A percentile compares a stretch with the other conserved stretches of the same genome.
Conservation (phyloP, 2,797 vertebrate species). For the Propithecus perrieri region DNA sequence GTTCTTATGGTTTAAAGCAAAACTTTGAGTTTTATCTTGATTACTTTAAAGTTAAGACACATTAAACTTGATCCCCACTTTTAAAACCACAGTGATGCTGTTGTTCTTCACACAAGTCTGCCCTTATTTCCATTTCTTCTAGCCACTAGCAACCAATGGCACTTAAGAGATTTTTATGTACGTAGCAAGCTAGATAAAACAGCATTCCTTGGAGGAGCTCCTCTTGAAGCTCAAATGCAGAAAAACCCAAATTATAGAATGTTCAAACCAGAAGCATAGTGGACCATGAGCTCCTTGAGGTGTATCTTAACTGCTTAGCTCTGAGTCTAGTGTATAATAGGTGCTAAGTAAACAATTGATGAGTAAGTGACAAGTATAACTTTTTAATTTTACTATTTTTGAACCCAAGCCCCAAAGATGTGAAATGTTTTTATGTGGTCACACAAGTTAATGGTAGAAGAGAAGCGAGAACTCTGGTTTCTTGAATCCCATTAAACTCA, state of each 20-base stretch:
- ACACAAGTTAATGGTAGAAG: background rate
- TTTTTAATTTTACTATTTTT: slow-evolving; percentile 4
- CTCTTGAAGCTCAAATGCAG: background rate
- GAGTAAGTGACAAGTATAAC: background rate
- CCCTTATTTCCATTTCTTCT: background rate
- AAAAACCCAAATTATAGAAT: background rate
- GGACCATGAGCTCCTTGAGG: background rate
- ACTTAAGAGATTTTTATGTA: background rate
- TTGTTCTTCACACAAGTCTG: background rate
- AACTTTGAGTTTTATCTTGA: background rate
- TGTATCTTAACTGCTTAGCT: background rate
- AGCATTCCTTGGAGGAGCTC: background rate
- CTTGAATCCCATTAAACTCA: background rate
- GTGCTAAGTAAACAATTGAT: background rate
- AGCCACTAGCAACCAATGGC: background rate
- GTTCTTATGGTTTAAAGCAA: background rate
- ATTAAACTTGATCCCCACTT: background rate
- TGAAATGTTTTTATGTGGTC: background rate
- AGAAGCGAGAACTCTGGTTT: background rate
- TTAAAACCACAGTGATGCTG: background rate
- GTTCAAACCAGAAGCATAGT: background rate
- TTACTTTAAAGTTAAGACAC: background rate
- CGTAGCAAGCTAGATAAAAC: background rate
- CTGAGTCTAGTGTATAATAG: background rate
- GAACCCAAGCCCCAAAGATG: background rate